These are phyloP conservation scores for Deroplatys truncata DNA, from an alignment of 2,888 invertebrate genomes.

Conservation along the genomic window DNA sequence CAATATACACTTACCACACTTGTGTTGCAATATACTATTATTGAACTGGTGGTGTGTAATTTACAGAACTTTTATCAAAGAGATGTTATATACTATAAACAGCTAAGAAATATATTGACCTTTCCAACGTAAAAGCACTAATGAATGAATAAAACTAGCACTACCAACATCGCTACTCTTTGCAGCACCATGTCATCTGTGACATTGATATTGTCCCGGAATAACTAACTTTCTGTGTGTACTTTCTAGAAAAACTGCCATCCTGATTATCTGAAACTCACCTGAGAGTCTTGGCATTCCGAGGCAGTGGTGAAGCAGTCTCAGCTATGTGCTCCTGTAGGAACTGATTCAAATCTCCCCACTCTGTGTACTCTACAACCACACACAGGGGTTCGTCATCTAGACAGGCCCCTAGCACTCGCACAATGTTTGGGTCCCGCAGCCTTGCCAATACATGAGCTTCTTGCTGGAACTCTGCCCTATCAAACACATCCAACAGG, in stretches of 20 bases:
- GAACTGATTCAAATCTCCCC: conserved; percentile 79
- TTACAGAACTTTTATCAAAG: too few relatives aligned
- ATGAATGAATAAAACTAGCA: too few relatives aligned
- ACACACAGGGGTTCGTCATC: conserved; percentile 73
- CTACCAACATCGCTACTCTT: too few relatives aligned
- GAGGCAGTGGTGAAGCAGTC: conserved; percentile 57
- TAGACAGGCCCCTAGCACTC: conserved; percentile 71
- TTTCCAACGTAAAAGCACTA: too few relatives aligned
- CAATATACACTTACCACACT: too few relatives aligned
- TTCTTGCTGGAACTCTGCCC: conserved; percentile 68
- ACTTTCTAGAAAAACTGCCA: background rate
- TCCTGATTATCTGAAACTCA: background rate
- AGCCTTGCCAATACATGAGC: conserved; percentile 65
- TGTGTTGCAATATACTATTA: too few relatives aligned
- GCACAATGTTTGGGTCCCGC: conserved; percentile 66
- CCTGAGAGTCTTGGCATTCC: conserved; percentile 43
- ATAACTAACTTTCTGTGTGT: background rate
- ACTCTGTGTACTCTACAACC: conserved; percentile 78
- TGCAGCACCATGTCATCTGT: too few relatives aligned
- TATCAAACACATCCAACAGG: conserved; percentile 39
- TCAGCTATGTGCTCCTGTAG: conserved; percentile 69
- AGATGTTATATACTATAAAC: too few relatives aligned
- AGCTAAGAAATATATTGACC: too few relatives aligned
- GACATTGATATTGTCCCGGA: too few relatives aligned
- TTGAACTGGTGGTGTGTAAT: too few relatives aligned